Percentiles rank a stretch among this genome's conserved stretches.
Conservation (phyloP, 2,113 vertebrate genomes). For the Solenodon paradoxus region DNA sequence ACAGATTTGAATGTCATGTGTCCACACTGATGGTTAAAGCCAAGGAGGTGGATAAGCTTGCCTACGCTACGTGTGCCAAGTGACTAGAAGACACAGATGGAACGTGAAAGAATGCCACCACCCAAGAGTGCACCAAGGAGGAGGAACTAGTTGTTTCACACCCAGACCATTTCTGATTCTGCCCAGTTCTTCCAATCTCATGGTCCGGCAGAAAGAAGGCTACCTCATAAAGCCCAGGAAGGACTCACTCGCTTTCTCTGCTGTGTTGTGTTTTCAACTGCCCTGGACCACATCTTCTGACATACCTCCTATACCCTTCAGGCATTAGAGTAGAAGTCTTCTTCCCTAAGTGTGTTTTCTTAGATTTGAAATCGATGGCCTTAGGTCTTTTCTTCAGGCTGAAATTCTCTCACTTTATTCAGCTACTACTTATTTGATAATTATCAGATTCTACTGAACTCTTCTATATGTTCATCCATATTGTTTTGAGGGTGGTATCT, state of each 20-base stretch:
- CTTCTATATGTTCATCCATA: not conserved
- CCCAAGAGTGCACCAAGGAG: not conserved
- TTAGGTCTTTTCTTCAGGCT: not conserved
- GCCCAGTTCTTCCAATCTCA: not conserved
- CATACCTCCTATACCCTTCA: not conserved
- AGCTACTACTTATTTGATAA: not conserved
- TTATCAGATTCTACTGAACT: not conserved
- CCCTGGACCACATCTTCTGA: not conserved
- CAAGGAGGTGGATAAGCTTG: not conserved
- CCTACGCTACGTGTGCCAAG: not conserved
- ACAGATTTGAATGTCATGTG: not conserved
- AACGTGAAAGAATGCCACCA: not conserved
- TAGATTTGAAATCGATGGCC: not conserved
- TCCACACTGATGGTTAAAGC: not conserved
- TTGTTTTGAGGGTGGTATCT: not conserved
- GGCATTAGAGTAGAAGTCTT: not conserved
- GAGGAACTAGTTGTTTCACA: not conserved
- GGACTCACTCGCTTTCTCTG: not conserved
- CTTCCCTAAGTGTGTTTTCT: not conserved
- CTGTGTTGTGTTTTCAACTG: not conserved
- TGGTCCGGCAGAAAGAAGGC: not conserved
- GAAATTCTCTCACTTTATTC: not conserved
- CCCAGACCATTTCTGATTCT: not conserved
- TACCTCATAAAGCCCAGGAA: not conserved
- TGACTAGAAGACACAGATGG: not conserved